phyloP scores from a whole-genome alignment of 2,113 vertebrate genomes.

The Kryptolebias marmoratus region DNA sequence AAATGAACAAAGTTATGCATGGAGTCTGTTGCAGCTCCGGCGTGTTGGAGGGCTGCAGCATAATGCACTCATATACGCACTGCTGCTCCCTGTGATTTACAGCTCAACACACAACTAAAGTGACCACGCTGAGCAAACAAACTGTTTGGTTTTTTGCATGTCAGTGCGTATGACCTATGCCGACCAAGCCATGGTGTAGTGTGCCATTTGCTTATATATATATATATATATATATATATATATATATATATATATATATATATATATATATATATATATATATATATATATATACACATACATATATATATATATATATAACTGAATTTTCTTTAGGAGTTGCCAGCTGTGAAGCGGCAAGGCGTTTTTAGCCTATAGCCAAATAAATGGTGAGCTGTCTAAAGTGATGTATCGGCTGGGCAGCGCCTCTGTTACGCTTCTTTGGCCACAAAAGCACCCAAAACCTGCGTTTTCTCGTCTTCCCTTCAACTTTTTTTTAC shows the following conservation, averaged over 20 bases:
- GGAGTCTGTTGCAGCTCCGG: conserved; percentile 4
- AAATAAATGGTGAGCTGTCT: conserved; percentile 32
- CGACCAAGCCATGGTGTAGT: too few relatives aligned
- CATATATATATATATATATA: neutral
- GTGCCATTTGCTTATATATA: too few relatives aligned
- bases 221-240: too few relatives aligned
- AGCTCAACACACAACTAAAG: conserved; percentile 44
- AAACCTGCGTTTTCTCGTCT: neutral
- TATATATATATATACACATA: too few relatives aligned
- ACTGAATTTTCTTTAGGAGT: conserved; percentile 23
- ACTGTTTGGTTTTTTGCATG: too few relatives aligned
- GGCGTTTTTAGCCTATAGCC: conserved; percentile 23
- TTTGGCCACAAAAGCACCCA: neutral
- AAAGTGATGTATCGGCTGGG: conserved; percentile 51
- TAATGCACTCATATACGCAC: conserved; percentile 36
- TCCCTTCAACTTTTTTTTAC: conserved; percentile 60
- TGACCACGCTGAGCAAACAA: conserved; percentile 9
- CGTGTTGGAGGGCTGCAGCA: conserved; percentile 32
- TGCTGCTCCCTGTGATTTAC: conserved; percentile 41
- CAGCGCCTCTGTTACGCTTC: conserved; percentile 16
- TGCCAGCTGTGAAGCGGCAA: conserved; percentile 36
- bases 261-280: too few relatives aligned
- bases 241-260: too few relatives aligned
- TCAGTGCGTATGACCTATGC: too few relatives aligned
- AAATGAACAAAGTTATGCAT: conserved; percentile 12